Evolutionary conservation across 2,888 invertebrate species (phyloP).

Genomic region (Drosophila parthenogenetica): DNA sequence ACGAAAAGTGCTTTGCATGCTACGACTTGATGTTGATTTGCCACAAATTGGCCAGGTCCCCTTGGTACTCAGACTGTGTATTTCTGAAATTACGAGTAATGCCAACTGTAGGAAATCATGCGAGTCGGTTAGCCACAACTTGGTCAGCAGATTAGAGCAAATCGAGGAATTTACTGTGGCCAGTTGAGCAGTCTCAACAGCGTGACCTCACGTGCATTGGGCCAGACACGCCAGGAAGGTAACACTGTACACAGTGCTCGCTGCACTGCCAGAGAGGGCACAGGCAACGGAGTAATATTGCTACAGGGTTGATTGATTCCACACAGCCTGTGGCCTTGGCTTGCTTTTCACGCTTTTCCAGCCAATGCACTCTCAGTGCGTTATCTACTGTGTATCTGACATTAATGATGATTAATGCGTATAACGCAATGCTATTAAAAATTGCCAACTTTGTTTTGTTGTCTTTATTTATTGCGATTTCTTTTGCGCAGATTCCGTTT

Average conservation of each 20-base stretch:
- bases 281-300: conserved; percentile 5
- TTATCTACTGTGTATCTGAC: conserved; percentile 46
- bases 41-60: conserved; percentile 64
- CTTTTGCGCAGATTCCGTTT: conserved; percentile 45
- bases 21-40: conserved; percentile 55
- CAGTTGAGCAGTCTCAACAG: conserved; percentile 26
- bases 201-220: conserved; percentile 72
- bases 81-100: conserved; percentile 66
- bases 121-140: conserved; percentile 76
- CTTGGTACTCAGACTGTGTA: not conserved
- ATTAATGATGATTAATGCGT: conserved; percentile 78
- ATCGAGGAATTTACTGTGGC: conserved; percentile 6
- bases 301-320: conserved; percentile 72
- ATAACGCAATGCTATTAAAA: conserved; percentile 65
- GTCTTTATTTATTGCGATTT: conserved; percentile 71
- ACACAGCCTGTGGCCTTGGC: conserved; percentile 61
- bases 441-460: conserved; percentile 23
- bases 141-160: conserved; percentile 80
- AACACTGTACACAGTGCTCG: conserved; percentile 1
- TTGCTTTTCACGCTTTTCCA: conserved; percentile 80
- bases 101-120: conserved; percentile 70
- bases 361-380: conserved; percentile 58
- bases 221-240: conserved; percentile 37
- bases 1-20: conserved; percentile 76
- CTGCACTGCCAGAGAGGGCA: not conserved